Percentiles rank a stretch among this genome's conserved stretches.
These are phyloP conservation scores for Temnothorax rugatulus DNA, from an alignment of 2,888 invertebrate species.

Conservation along the genomic window DNA sequence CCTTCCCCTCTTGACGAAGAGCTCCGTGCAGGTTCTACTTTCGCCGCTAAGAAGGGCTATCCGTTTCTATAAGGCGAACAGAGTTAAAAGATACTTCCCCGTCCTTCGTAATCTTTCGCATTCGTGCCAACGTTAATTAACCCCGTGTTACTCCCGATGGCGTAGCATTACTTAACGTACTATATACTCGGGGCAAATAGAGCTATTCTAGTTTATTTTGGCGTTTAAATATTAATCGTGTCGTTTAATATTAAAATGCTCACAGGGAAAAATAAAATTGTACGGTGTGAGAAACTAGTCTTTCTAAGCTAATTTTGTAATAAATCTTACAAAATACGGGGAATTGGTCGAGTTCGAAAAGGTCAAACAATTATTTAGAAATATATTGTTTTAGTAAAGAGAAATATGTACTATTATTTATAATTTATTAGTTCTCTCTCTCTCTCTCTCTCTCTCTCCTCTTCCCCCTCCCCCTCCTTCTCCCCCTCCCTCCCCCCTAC, in stretches of 20 bases:
- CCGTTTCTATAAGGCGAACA: conserved; percentile 35
- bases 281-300: background rate
- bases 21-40: background rate
- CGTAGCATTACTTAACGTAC: background rate
- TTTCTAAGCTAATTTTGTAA: background rate
- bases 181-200: background rate
- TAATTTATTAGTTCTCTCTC: background rate
- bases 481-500: background rate
- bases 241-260: background rate
- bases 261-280: background rate
- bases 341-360: background rate
- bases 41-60: background rate
- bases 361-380: background rate
- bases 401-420: background rate
- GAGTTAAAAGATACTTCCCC: conserved; percentile 2
- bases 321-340: background rate
- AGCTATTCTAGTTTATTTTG: background rate
- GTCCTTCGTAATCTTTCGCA: conserved; percentile 4
- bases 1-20: background rate
- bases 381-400: background rate
- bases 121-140: conserved; percentile 37
- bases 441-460: background rate
- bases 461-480: background rate
- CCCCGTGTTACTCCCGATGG: background rate
- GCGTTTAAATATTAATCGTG: conserved; percentile 3